These are phyloP conservation scores for Bolinopsis microptera DNA, from an alignment of 37 sponge, comb jelly and placozoan species.

Conservation along the genomic window DNA sequence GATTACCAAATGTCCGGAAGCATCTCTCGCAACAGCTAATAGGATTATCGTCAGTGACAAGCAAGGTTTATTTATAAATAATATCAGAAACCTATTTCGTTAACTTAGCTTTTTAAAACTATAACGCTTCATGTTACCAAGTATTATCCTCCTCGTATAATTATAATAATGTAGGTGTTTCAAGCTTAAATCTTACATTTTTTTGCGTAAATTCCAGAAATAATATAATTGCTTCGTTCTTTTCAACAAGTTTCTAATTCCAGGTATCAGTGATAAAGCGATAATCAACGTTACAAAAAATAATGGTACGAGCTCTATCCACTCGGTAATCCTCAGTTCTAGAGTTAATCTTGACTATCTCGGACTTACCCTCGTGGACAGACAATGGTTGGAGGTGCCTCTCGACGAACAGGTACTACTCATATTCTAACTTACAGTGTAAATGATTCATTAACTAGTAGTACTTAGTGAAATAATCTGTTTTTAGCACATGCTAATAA, in stretches of 20 bases:
- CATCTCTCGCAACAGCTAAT: neutral
- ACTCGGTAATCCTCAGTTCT: neutral
- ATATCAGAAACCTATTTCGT: too few species aligned
- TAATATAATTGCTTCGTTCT: neutral
- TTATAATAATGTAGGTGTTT: too few species aligned
- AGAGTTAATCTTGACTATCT: neutral
- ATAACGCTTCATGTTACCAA: too few species aligned
- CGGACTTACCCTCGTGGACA: neutral
- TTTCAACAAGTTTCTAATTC: neutral
- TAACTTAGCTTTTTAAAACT: too few species aligned
- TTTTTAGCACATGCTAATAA: neutral
- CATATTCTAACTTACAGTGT: too few species aligned
- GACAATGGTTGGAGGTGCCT: slow-evolving; percentile 38
- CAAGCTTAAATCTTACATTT: too few species aligned
- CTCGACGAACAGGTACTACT: slow-evolving; percentile 60
- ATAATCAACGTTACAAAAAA: slow-evolving; percentile 41
- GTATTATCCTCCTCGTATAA: too few species aligned
- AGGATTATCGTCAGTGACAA: slow-evolving; percentile 48
- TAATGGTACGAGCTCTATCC: neutral
- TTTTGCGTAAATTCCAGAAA: neutral
- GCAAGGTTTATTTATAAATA: neutral
- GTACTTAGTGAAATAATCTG: neutral
- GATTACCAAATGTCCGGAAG: slow-evolving; percentile 28
- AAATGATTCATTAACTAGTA: neutral
- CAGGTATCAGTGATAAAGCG: slow-evolving; percentile 30